These are phyloP conservation scores for Falco berigora DNA, from an alignment of 2,797 vertebrate genomes.

Conservation along the genomic window DNA sequence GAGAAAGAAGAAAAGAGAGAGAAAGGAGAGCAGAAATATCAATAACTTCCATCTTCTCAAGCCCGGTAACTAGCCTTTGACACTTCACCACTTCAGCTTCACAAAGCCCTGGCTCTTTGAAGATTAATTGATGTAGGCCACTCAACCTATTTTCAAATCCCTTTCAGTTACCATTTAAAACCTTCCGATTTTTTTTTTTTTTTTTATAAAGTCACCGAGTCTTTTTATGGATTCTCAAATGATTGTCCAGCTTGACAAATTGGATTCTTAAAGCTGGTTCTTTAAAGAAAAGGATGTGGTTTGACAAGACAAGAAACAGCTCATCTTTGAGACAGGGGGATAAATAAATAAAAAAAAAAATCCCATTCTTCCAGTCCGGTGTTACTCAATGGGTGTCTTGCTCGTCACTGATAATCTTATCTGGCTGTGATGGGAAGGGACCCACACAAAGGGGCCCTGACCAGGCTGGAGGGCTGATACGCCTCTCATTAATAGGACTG, in stretches of 20 bases:
- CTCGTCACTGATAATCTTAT: slow-evolving; percentile 89
- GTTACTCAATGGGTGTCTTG: slow-evolving; percentile 76
- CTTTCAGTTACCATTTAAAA: slow-evolving; percentile 76
- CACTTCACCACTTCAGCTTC: slow-evolving; percentile 49
- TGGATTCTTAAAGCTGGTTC: slow-evolving; percentile 78
- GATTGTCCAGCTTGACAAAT: slow-evolving; percentile 82
- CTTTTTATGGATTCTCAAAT: slow-evolving; percentile 77
- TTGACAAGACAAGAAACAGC: slow-evolving; percentile 81
- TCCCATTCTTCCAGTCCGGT: slow-evolving; percentile 68
- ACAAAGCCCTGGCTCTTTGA: slow-evolving; percentile 62
- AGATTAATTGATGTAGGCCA: slow-evolving; percentile 77
- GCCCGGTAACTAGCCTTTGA: slow-evolving; percentile 36
- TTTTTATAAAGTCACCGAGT: slow-evolving; percentile 78
- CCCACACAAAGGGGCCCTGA: slow-evolving; percentile 78
- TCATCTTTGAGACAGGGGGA: slow-evolving; percentile 77
- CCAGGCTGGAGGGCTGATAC: slow-evolving; percentile 76
- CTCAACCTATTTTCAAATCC: slow-evolving; percentile 73
- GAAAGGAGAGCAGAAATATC: not conserved
- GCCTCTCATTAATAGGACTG: slow-evolving; percentile 81
- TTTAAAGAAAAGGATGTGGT: slow-evolving; percentile 77
- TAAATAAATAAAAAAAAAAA: slow-evolving; percentile 73
- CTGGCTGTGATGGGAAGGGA: slow-evolving; percentile 80
- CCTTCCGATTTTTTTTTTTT: slow-evolving; percentile 77
- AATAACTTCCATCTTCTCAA: slow-evolving; percentile 24
- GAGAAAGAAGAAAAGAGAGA: not conserved